Percentiles rank a stretch among this genome's conserved stretches.
phyloP scores from a whole-genome alignment of 2,797 vertebrate genomes.

The Hoplostethus mediterraneus region DNA sequence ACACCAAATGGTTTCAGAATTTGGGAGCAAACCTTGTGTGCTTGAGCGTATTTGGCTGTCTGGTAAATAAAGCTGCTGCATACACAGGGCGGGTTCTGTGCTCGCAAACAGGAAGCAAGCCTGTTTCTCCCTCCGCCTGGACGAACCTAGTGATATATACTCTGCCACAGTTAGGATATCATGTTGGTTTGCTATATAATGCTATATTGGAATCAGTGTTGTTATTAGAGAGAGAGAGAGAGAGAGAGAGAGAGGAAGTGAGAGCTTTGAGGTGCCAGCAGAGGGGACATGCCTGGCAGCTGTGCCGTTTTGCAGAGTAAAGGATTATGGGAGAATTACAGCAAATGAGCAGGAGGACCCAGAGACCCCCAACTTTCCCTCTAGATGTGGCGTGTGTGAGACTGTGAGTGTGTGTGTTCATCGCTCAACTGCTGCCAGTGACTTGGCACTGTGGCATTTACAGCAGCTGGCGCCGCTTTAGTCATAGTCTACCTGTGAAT shows the following conservation, averaged over 20 bases:
- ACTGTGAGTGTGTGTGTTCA: slow-evolving; percentile 17
- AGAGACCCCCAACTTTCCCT: slow-evolving; percentile 41
- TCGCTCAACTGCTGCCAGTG: slow-evolving; percentile 45
- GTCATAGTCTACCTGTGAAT: slow-evolving; percentile 55
- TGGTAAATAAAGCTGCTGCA: slow-evolving; percentile 16
- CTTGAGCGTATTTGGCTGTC: not conserved
- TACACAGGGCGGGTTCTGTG: slow-evolving; percentile 42
- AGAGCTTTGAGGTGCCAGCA: slow-evolving; percentile 70
- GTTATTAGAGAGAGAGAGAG: slow-evolving; percentile 14
- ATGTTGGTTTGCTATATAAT: slow-evolving; percentile 46
- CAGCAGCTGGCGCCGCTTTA: slow-evolving; percentile 52
- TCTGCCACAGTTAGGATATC: slow-evolving; percentile 29
- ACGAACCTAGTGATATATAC: slow-evolving; percentile 7
- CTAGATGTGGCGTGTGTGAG: slow-evolving; percentile 27
- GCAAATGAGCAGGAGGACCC: slow-evolving; percentile 57
- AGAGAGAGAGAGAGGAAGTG: slow-evolving; percentile 53
- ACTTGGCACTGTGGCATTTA: slow-evolving; percentile 42
- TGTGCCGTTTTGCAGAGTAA: slow-evolving; percentile 75
- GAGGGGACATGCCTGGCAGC: slow-evolving; percentile 78
- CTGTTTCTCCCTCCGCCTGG: slow-evolving; percentile 20
- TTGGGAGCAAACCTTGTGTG: slow-evolving; percentile 21
- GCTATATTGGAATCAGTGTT: slow-evolving; percentile 22
- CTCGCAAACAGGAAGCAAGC: slow-evolving; percentile 42
- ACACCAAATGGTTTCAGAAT: slow-evolving; percentile 22
- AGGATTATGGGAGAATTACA: slow-evolving; percentile 79